These are phyloP conservation scores for Podarcis lilfordi DNA, from an alignment of 2,797 vertebrate species.

Conservation along the genomic window DNA sequence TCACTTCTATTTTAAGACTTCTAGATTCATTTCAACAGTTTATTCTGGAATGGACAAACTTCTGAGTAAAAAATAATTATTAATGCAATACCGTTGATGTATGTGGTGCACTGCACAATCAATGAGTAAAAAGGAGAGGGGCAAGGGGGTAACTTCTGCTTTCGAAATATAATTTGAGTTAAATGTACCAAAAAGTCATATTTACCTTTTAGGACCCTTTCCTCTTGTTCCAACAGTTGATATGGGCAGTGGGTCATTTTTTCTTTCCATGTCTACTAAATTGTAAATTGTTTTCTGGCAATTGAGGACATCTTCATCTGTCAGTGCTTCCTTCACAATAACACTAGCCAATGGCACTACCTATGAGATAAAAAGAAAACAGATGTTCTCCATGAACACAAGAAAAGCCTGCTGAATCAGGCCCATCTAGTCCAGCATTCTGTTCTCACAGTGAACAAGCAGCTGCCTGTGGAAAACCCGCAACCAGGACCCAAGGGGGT, in stretches of 20 bases:
- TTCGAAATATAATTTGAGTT: conserved; percentile 2
- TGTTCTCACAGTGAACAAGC: too few relatives aligned
- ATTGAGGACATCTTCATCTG: conserved; percentile 95
- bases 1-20: background rate
- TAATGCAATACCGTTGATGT: background rate
- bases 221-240: conserved; percentile 98
- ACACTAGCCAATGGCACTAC: conserved; percentile 97
- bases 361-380: conserved; percentile 72
- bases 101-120: background rate
- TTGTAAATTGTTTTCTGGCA: conserved; percentile 99
- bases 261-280: conserved; percentile 98
- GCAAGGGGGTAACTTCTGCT: background rate
- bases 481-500: too few relatives aligned
- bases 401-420: too few relatives aligned
- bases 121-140: background rate
- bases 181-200: background rate
- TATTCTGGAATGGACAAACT: background rate
- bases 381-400: background rate
- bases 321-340: conserved; percentile 94
- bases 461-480: too few relatives aligned
- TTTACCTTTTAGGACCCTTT: conserved; percentile 96
- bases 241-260: conserved; percentile 96
- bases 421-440: too few relatives aligned
- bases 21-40: background rate
- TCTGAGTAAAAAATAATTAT: background rate